Base-by-base conservation (phyloP, 2,797 vertebrate species). In the Crocidura indochinensis region DNA sequence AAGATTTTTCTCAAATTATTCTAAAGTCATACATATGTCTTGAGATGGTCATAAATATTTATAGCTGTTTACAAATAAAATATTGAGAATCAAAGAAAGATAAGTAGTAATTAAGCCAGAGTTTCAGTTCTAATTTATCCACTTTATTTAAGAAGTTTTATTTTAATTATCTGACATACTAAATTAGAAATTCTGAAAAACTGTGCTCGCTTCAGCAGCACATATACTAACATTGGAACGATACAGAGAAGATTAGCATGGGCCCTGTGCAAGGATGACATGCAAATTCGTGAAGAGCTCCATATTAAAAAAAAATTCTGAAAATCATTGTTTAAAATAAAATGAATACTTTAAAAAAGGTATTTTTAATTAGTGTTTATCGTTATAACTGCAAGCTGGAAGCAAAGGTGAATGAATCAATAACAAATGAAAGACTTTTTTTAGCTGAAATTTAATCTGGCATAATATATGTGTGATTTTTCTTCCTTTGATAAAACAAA, bases 351-450 rank as follows among this genome's bases (percentile, higher is more conserved):
- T 7, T 62, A 20, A 65, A 71, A 74, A 87, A 72, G 3, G 7
- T 68, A 6, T 85, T 74, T 11, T 7, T 72, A 69, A 27, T 24
- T 38, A 82, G n/a, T 53, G 27, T 49, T 47, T 38, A 15, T n/a
- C 17, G 73, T 14, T 87, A 14, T 31, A 81, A 11, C 24, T 56
- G 31, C 6, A 10, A 38, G 17, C 60, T 7, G 6, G 20, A 8
- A 60, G 22, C 15, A 22, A 4, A 76, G 10, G 51, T 29, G 69
- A 12, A 84, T 47, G 20, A 47, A 56, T 51, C 0, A 69, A 0
- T 49, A 82, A 2, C 65, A 77, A 92, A 86, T 26, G 17, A 81
- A 87, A 74, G 17, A 0, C 10, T 91, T 73, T 91, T 73, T 71
- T 5, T 24, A 11, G 8, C n/a, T 90, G 64, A 56, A 91, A 72